phyloP scores from a whole-genome alignment of 2,113 vertebrate species.

The Eidolon helvum region DNA sequence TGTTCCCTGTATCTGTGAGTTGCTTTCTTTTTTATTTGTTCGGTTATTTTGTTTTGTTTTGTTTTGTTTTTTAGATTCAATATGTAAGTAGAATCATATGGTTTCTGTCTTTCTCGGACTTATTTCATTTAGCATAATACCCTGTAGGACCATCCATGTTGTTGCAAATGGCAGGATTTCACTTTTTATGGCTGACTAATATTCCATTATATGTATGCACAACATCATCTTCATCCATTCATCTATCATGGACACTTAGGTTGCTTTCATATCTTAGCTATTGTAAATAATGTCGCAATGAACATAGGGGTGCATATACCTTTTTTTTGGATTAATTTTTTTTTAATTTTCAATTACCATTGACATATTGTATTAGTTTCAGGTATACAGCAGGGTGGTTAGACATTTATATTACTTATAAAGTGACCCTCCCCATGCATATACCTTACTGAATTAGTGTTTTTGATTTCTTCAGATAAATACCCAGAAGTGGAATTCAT shows the following conservation, averaged over 20 bases:
- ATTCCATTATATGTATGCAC: neutral
- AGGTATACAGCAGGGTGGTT: too few relatives aligned
- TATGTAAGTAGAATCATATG: neutral
- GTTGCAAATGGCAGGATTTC: neutral
- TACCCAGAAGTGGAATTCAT: neutral
- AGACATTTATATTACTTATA: too few relatives aligned
- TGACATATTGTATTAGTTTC: too few relatives aligned
- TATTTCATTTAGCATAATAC: neutral
- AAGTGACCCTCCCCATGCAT: neutral
- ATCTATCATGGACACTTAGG: neutral
- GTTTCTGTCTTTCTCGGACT: neutral
- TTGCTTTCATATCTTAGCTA: neutral
- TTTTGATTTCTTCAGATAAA: neutral
- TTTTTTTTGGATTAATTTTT: neutral
- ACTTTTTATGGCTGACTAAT: neutral
- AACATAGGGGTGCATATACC: neutral
- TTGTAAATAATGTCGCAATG: neutral
- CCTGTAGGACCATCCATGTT: neutral
- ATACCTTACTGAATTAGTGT: neutral
- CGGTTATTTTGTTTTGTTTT: neutral
- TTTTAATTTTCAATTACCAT: neutral
- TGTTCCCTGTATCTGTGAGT: too few relatives aligned
- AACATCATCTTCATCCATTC: neutral
- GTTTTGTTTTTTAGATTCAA: neutral
- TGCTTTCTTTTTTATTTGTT: neutral